Base-by-base conservation (phyloP, 2,888 invertebrate species). In the Caenorhabditis sp. region DNA sequence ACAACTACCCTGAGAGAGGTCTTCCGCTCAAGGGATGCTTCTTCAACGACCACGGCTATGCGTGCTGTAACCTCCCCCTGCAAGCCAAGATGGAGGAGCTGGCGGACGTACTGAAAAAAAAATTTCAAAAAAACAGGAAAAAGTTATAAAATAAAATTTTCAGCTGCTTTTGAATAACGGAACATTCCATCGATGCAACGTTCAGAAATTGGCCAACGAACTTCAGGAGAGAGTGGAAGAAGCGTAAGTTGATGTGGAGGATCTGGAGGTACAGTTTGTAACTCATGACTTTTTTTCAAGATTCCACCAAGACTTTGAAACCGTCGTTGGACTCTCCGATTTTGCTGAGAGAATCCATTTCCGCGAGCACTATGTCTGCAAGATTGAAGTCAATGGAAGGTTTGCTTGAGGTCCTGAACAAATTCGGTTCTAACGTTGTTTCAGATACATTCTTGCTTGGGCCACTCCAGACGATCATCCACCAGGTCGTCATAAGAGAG, bases 351-450 rank as follows among this genome's bases (percentile, higher is more conserved):
- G 79, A 40, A 65, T 83, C 35, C 83, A 78, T 28, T 83, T 83
- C 69, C 72, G 74, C 35, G 69, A 77, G 67, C 64, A 68, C 22
- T 80, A 67, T 50, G 83, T 83, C 2, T 83, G 83, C 65, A 83
- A 83, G 22, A 78, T 83, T 22, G 83, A 83, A 77, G 71, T 78
- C 6, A 74, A 72, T 35, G 80, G 80, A 69, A 71, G 83, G 83
- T 83, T 35, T 47, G 40, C 13, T 15, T 35, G 8, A 53, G 5
- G 6, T 24, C 20, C 47, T n/a, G n/a, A n/a, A n/a, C n/a, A n/a
- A n/a, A n/a, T n/a, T n/a, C n/a, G n/a, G n/a, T n/a, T 35, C n/a
- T 9, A 24, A 40, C 3, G 15, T n/a, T 60, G 6, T 40, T 40
- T 4, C 58, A 82, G 82, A 60, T 78, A 62, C 44, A 82, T 82